A percentile compares a stretch with the other conserved stretches of the same genome.
Evolutionary conservation across 1,140 invertebrate genomes (phyloP).

Genomic region (Dinoponera quadriceps): DNA sequence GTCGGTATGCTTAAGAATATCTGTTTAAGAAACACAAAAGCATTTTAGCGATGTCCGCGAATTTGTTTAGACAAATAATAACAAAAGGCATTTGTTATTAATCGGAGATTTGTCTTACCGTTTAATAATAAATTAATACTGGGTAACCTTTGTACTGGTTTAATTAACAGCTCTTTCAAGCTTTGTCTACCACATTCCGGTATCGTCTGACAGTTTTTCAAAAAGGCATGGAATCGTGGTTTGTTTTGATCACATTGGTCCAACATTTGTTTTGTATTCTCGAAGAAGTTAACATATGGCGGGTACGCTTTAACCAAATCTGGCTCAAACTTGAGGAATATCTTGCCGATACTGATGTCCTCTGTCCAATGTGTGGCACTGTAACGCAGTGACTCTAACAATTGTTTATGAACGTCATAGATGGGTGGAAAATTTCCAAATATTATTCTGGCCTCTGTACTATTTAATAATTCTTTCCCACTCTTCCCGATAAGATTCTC

Average conservation of each 20-base stretch:
- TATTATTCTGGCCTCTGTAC: slow-evolving; percentile 97
- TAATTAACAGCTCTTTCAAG: slow-evolving; percentile 97
- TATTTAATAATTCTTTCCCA: slow-evolving; percentile 91
- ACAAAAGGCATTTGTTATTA: not conserved
- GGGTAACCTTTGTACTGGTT: slow-evolving; percentile 98
- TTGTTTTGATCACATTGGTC: slow-evolving; percentile 95
- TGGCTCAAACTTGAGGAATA: slow-evolving; percentile 93
- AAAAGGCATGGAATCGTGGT: slow-evolving; percentile 98
- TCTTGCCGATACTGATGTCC: slow-evolving; percentile 93
- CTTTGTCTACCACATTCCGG: slow-evolving; percentile 98
- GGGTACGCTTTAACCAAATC: slow-evolving; percentile 97
- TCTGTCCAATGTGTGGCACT: slow-evolving; percentile 92
- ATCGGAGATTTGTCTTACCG: slow-evolving; percentile 87
- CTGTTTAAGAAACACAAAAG: slow-evolving; percentile 85
- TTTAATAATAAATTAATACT: slow-evolving; percentile 97
- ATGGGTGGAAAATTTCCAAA: slow-evolving; percentile 98
- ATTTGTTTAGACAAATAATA: slow-evolving; percentile 3
- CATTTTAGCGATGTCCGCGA: not conserved
- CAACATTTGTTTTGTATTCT: slow-evolving; percentile 97
- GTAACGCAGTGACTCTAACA: slow-evolving; percentile 92
- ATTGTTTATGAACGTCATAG: slow-evolving; percentile 95
- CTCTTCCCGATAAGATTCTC: slow-evolving; percentile 93
- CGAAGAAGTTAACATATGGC: slow-evolving; percentile 99
- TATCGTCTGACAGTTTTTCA: slow-evolving; percentile 97
- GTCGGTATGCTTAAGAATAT: slow-evolving; percentile 96